These are phyloP conservation scores for Xanthostigma xanthostigma DNA, from an alignment of 2,888 invertebrate genomes.

Conservation along the genomic window DNA sequence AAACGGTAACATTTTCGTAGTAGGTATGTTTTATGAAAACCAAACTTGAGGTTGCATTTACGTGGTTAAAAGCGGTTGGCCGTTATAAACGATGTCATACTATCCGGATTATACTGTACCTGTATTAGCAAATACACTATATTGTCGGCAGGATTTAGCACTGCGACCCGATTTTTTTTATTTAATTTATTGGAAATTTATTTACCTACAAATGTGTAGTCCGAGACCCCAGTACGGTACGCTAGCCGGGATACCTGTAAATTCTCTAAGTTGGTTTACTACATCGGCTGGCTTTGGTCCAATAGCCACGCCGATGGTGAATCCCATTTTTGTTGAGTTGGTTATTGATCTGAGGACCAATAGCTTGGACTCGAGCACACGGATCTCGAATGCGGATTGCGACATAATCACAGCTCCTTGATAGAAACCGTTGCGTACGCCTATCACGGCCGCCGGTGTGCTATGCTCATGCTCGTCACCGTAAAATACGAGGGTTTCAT, in stretches of 20 bases:
- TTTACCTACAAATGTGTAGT: constrained; percentile 29
- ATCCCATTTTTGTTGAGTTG: constrained; percentile 19
- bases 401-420: constrained; percentile 40
- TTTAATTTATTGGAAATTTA: not conserved
- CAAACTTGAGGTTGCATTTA: too few species aligned
- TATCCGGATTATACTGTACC: too few species aligned
- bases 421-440: constrained; percentile 33
- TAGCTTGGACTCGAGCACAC: constrained; percentile 34
- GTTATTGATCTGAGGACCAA: constrained; percentile 40
- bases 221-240: constrained; percentile 31
- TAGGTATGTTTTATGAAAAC: too few species aligned
- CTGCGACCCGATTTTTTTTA: too few species aligned
- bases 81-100: too few species aligned
- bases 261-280: constrained; percentile 21
- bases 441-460: constrained; percentile 36
- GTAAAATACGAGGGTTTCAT: constrained; percentile 25
- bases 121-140: too few species aligned
- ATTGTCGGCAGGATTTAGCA: too few species aligned
- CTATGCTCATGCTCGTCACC: constrained; percentile 30
- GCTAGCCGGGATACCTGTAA: constrained; percentile 13
- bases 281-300: constrained; percentile 37
- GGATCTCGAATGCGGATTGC: constrained; percentile 37
- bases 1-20: too few species aligned
- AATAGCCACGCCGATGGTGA: constrained; percentile 32
- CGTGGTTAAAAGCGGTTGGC: too few species aligned